Conservation (phyloP, 2,888 invertebrate genomes). For the Parapristionchus giblindavisi region DNA sequence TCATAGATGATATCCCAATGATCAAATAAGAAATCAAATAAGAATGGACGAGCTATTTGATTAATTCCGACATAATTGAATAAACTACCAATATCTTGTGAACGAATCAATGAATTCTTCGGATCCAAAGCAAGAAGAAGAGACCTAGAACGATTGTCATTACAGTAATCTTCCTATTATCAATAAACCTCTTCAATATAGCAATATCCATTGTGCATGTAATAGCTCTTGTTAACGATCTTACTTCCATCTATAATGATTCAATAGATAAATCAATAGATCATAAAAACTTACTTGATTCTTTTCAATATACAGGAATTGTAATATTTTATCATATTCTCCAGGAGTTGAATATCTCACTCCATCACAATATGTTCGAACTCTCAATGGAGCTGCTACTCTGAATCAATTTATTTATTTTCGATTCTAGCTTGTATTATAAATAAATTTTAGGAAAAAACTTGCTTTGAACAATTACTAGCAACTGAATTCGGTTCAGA, state of each 20-base stretch:
- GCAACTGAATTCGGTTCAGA: background rate
- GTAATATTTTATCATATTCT: constrained; percentile 54
- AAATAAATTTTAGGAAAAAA: background rate
- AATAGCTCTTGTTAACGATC: constrained; percentile 57
- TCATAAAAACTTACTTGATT: constrained; percentile 7
- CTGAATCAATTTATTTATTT: constrained; percentile 16
- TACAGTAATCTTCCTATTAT: too few species aligned
- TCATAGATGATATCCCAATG: constrained; percentile 61
- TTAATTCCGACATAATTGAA: constrained; percentile 52
- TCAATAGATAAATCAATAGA: background rate
- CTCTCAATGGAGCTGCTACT: constrained; percentile 57
- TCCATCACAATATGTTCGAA: constrained; percentile 61
- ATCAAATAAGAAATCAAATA: constrained; percentile 63
- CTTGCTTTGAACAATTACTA: constrained; percentile 22
- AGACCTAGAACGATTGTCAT: constrained; percentile 45
- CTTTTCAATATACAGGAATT: constrained; percentile 46
- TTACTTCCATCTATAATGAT: constrained; percentile 56
- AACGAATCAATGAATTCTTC: constrained; percentile 54
- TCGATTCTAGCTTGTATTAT: background rate
- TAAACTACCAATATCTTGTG: constrained; percentile 60
- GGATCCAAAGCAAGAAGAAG: constrained; percentile 57
- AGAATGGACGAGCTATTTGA: constrained; percentile 54
- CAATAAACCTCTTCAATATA: constrained; percentile 56
- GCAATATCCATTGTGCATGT: constrained; percentile 59
- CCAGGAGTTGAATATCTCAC: constrained; percentile 58